Evolutionary conservation across 2,888 invertebrate species (phyloP), one percentile per base, ranked within the genome.

Genomic region (Boloria selene): DNA sequence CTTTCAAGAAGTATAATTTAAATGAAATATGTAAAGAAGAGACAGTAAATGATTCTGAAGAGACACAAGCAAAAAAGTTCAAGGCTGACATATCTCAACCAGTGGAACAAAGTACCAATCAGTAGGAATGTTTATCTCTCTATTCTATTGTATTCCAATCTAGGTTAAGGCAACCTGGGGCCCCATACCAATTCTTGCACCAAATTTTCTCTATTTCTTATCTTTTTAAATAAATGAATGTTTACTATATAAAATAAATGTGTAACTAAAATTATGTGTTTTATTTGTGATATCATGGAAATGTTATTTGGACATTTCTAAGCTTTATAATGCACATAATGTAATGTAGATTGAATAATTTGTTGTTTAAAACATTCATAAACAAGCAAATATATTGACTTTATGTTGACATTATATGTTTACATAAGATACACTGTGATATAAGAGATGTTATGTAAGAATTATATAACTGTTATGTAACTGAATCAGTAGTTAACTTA

Each of bases 1-100:
- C 93, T 71, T 95, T 94, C 80, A 96, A 95, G 75, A 98, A 97
- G 82, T 98, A 96, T 86, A 98, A 98, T 90, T 88, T 98, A 67
- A 84, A 95, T 68, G 96, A 97, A 84, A 79, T 94, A 71, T 87
- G 86, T 75, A 92, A 91, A 75, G 89, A 89, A 7, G 90, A 91
- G 54, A 59, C 79, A 47, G 68, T 74, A n/a, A 86, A 83, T 75
- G 91, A 91, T 68, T 71, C 79, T 3, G 91, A 87, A 65, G 91
- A 77, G 73, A 84, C 84, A 49, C 85, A 89, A 78, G 86, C 91
- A 2, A 92, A 92, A 77, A 90, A 90, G 74, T 85, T 89, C 70
- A 91, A 91, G 75, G 78, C 83, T 73, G 80, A 80, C 74, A 72
- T 78, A 61, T 73, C 79, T 53, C 74, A 78, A 67, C 82, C 82